Percentiles rank a stretch among this genome's conserved stretches.
These are phyloP conservation scores for Hymenopus coronatus DNA, from an alignment of 2,888 invertebrate species.

Conservation along the genomic window DNA sequence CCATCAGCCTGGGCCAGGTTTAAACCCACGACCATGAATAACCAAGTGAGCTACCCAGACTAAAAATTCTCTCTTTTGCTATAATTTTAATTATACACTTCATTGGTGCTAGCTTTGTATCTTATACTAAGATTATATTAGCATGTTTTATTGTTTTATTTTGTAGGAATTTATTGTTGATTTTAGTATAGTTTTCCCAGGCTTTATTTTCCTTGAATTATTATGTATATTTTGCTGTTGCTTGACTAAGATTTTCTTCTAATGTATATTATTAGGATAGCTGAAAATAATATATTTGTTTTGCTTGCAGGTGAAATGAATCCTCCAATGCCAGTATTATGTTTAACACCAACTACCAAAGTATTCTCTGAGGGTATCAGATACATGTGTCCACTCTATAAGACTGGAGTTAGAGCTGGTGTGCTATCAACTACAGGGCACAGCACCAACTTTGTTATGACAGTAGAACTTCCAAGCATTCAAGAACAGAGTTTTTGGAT, in stretches of 20 bases:
- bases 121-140: no score
- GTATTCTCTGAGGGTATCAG: conserved; percentile 44
- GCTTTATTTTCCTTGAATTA: not conserved
- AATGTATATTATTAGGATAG: not conserved
- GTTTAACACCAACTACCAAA: conserved; percentile 63
- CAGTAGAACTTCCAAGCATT: conserved; percentile 67
- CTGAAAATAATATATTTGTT: not conserved
- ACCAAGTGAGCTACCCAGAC: no score
- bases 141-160: not conserved
- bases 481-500: conserved; percentile 78
- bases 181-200: not conserved
- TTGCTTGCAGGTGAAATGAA: conserved; percentile 66
- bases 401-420: conserved; percentile 84
- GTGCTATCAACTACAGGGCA: conserved; percentile 87
- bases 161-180: not conserved
- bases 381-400: conserved; percentile 80
- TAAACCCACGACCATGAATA: no score
- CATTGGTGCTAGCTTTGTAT: no score
- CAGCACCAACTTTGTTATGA: conserved; percentile 87
- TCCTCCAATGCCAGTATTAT: conserved; percentile 66
- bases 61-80: no score
- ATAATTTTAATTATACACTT: no score
- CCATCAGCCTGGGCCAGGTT: no score
- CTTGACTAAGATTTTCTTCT: not conserved
- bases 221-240: no score